Evolutionary conservation across 2,888 invertebrate species (phyloP).

Genomic region (Atethmia centrago): DNA sequence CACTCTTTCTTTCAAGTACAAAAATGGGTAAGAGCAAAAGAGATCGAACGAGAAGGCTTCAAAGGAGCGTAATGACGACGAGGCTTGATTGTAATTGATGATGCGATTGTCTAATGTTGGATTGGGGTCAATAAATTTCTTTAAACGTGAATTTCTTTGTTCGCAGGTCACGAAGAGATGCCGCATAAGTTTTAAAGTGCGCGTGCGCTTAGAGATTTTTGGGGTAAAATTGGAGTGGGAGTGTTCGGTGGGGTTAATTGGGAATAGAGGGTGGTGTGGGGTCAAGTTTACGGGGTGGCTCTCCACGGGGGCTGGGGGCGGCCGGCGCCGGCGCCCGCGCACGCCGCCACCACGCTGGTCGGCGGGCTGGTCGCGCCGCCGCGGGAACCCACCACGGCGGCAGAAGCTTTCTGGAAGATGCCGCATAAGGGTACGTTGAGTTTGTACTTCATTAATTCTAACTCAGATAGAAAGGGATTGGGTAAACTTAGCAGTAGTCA

Average conservation of each 20-base stretch:
- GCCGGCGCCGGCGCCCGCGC: slow-evolving; percentile 91
- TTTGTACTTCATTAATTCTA: slow-evolving; percentile 4
- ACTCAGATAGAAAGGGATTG: neutral
- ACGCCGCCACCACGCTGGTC: slow-evolving; percentile 91
- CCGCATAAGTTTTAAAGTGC: slow-evolving; percentile 60
- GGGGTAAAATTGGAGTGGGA: slow-evolving; percentile 41
- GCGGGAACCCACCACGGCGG: slow-evolving; percentile 93
- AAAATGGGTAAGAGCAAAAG: slow-evolving; percentile 60
- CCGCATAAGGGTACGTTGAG: slow-evolving; percentile 94
- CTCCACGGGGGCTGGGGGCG: slow-evolving; percentile 91
- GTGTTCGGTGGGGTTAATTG: slow-evolving; percentile 49
- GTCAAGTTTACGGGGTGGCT: slow-evolving; percentile 85
- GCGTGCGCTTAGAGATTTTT: slow-evolving; percentile 55
- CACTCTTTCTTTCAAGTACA: slow-evolving; percentile 68
- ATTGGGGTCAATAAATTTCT: slow-evolving; percentile 85
- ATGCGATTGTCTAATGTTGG: slow-evolving; percentile 86
- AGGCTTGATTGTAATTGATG: slow-evolving; percentile 89
- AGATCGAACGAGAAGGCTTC: slow-evolving; percentile 71
- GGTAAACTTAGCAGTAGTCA: neutral
- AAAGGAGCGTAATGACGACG: slow-evolving; percentile 80
- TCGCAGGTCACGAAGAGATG: slow-evolving; percentile 74
- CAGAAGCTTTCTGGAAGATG: slow-evolving; percentile 96
- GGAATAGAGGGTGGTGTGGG: slow-evolving; percentile 71
- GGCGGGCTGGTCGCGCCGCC: slow-evolving; percentile 93
- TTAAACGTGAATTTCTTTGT: slow-evolving; percentile 83